Percentiles rank a stretch among this genome's conserved stretches.
phyloP scores from a whole-genome alignment of 2,797 vertebrate genomes.

The Pipistrellus pygmaeus region DNA sequence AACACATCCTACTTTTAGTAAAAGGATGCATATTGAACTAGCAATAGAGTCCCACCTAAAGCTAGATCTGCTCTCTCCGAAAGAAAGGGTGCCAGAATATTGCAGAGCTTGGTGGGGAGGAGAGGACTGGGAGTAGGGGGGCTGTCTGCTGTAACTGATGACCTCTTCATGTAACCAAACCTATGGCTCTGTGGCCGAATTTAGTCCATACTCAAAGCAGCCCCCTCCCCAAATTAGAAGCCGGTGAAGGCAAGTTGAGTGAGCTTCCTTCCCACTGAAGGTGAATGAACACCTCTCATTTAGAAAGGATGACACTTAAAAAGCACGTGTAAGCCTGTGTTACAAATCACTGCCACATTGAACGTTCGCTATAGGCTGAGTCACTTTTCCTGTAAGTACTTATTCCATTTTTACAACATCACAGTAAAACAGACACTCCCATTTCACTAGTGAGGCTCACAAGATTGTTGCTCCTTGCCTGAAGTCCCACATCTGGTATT shows the following conservation, averaged over 20 bases:
- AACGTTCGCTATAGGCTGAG: not conserved
- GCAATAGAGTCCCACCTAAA: not conserved
- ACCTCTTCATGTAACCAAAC: not conserved
- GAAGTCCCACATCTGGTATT: not conserved
- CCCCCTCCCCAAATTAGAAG: not conserved
- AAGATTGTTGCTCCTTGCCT: not conserved
- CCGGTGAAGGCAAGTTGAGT: not conserved
- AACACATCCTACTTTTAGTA: not conserved
- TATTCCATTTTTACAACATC: not conserved
- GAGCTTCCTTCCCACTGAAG: not conserved
- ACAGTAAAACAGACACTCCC: not conserved
- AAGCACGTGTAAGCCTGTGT: not conserved
- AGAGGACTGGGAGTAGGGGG: not conserved
- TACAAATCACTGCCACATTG: not conserved
- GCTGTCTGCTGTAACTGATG: not conserved
- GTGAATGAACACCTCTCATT: not conserved
- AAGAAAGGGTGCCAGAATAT: not conserved
- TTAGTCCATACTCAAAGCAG: not conserved
- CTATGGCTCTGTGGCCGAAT: not conserved
- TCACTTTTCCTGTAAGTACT: conserved; percentile 20
- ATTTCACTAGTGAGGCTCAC: not conserved
- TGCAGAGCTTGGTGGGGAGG: not conserved
- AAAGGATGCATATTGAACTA: not conserved
- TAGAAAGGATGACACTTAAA: not conserved
- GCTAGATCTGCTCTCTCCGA: not conserved